Conservation (phyloP, 2,797 vertebrate species). For the Oreonectes daqikongensis region DNA sequence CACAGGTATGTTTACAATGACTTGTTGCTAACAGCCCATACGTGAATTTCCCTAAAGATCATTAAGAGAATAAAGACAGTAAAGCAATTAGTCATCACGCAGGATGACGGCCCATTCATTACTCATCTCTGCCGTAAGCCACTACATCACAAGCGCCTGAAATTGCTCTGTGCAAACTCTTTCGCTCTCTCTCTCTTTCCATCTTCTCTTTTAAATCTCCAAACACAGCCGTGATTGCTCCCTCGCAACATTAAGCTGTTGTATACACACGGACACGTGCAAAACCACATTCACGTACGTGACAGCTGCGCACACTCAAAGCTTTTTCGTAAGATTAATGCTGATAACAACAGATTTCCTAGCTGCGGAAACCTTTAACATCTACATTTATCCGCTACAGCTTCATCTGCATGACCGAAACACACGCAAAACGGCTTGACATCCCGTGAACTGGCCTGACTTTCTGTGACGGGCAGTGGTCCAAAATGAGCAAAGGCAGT, state of each 20-base stretch:
- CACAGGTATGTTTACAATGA: neutral
- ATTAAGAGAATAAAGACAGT: conserved; percentile 60
- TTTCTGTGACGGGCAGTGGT: neutral
- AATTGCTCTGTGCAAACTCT: neutral
- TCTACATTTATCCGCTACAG: neutral
- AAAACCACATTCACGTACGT: conserved; percentile 15
- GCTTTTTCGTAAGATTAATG: conserved; percentile 69
- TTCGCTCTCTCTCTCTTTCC: neutral
- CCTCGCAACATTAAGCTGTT: conserved; percentile 62
- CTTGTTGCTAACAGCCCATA: neutral
- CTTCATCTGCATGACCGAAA: conserved; percentile 16
- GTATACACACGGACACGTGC: conserved; percentile 5
- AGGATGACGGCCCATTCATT: conserved; percentile 40
- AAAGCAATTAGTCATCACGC: conserved; percentile 54
- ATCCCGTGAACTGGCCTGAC: neutral
- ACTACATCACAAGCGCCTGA: conserved; percentile 24
- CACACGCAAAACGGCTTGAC: conserved; percentile 7
- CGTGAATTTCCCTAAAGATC: conserved; percentile 44
- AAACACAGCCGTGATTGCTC: conserved; percentile 61
- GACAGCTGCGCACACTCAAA: conserved; percentile 59
- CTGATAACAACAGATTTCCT: conserved; percentile 65
- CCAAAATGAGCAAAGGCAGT: neutral
- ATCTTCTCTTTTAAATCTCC: conserved; percentile 54
- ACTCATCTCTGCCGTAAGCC: conserved; percentile 46
- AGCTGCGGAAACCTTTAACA: conserved; percentile 8